phyloP scores from a whole-genome alignment of 1,140 invertebrate species.

The Euborellia annulipes region DNA sequence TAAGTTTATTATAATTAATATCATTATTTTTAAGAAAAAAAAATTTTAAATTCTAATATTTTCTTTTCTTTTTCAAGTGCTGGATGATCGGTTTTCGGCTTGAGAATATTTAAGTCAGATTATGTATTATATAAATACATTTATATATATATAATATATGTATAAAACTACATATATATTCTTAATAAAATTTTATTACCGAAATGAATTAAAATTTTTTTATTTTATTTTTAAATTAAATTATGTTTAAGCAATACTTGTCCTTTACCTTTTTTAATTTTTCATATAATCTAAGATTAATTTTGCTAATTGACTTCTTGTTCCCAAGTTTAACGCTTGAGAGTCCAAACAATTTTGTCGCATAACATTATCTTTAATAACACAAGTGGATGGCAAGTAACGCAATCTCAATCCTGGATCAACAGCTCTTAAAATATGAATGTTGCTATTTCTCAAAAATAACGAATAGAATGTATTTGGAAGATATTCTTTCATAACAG shows the following conservation, averaged over 20 bases:
- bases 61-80: conserved; percentile 1
- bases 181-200: background rate
- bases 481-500: background rate
- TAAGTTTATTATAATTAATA: background rate
- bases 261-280: conserved; percentile 14
- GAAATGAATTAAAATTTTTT: conserved; percentile 12
- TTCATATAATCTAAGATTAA: conserved; percentile 28
- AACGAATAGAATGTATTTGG: conserved; percentile 40
- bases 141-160: background rate
- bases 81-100: background rate
- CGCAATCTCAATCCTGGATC: conserved; percentile 49
- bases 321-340: conserved; percentile 25
- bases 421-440: conserved; percentile 52
- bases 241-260: background rate
- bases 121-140: background rate
- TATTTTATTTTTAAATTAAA: no score
- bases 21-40: background rate
- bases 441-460: conserved; percentile 38
- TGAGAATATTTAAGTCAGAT: background rate
- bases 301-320: conserved; percentile 30
- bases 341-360: conserved; percentile 17
- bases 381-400: conserved; percentile 32
- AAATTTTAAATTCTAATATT: background rate
- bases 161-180: background rate
- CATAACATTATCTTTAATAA: conserved; percentile 5